Percentiles rank a stretch among this genome's conserved stretches.
phyloP scores from a whole-genome alignment of 2,888 invertebrate genomes.

The Myopa testacea region DNA sequence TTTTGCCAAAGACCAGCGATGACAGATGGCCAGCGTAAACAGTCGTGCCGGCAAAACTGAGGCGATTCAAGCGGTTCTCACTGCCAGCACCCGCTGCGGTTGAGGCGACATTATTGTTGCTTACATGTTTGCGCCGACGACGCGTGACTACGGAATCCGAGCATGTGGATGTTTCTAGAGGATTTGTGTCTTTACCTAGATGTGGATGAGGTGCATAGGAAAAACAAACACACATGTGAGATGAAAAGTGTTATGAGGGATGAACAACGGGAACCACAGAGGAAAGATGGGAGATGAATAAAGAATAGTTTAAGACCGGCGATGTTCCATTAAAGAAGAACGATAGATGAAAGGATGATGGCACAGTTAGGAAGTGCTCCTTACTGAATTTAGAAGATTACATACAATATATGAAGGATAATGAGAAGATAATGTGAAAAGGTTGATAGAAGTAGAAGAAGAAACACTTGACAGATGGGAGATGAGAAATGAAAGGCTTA shows the following conservation, averaged over 20 bases:
- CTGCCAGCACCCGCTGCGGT: conserved; percentile 57
- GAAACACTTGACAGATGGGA: no score
- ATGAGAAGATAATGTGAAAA: no score
- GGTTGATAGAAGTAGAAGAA: no score
- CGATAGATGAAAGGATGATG: background rate
- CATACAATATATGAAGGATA: background rate
- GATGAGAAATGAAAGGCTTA: no score
- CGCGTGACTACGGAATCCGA: conserved; percentile 67
- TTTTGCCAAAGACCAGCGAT: conserved; percentile 83
- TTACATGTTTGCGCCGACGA: conserved; percentile 64
- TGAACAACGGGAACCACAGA: conserved; percentile 25
- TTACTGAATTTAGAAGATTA: no score
- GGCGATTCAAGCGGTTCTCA: conserved; percentile 65
- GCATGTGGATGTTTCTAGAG: conserved; percentile 66
- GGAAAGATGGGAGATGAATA: conserved; percentile 1
- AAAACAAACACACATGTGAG: conserved; percentile 28
- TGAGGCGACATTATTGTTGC: conserved; percentile 56
- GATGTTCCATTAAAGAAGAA: no score
- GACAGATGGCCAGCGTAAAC: conserved; percentile 66
- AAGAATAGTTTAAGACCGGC: background rate
- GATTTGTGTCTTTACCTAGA: conserved; percentile 61
- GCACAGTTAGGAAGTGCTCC: background rate
- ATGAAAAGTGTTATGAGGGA: conserved; percentile 29
- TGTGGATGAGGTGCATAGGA: conserved; percentile 39
- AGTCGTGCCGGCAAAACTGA: conserved; percentile 66